Evolutionary conservation across 2,113 vertebrate genomes (phyloP).

Genomic region (Raja brachyura): DNA sequence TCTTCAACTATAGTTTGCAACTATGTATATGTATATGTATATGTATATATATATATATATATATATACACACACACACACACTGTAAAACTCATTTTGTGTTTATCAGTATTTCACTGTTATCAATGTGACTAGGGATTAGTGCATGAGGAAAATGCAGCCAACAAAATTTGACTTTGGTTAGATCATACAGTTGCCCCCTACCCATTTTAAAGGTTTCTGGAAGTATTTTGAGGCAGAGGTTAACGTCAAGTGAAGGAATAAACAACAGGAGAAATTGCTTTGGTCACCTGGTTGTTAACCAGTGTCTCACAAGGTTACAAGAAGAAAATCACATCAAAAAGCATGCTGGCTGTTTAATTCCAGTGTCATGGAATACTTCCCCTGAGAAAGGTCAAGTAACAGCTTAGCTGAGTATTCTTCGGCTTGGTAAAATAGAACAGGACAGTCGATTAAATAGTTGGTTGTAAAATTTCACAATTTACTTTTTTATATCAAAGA

Average conservation of each 20-base stretch:
- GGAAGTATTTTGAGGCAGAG: background rate
- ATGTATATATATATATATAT: too few relatives aligned
- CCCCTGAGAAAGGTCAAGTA: background rate
- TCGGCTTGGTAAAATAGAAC: background rate
- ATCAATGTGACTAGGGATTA: background rate
- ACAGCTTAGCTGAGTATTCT: background rate
- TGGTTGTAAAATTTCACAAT: background rate
- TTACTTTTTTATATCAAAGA: background rate
- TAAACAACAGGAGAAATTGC: background rate
- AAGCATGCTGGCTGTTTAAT: background rate
- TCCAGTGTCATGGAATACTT: too few relatives aligned
- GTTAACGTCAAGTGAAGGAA: background rate
- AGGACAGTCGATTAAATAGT: background rate
- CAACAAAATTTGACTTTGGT: background rate
- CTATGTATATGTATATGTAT: background rate
- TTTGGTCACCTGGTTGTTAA: background rate
- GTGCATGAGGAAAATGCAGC: background rate
- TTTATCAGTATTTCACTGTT: background rate
- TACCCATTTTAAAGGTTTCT: background rate
- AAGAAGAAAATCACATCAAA: background rate
- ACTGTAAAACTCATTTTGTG: background rate
- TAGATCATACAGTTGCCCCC: background rate
- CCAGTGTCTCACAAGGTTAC: background rate
- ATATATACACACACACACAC: too few relatives aligned
- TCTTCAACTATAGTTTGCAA: too few relatives aligned